These are phyloP conservation scores for Calyptommatus sinebrachiatus DNA, from an alignment of 2,113 vertebrate species.

Conservation along the genomic window DNA sequence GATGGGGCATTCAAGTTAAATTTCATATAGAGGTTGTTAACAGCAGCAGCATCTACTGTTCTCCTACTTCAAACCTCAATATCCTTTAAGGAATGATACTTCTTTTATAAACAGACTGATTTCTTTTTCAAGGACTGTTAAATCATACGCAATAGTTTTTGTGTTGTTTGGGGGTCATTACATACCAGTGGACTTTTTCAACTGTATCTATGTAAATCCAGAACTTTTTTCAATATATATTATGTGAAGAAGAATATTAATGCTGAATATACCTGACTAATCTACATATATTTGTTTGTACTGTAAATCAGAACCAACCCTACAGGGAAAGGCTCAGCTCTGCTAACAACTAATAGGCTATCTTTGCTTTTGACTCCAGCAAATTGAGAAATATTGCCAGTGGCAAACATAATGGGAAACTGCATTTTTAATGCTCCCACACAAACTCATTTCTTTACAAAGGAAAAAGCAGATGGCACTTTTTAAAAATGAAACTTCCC, in stretches of 20 bases:
- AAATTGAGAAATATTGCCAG: constrained; percentile 74
- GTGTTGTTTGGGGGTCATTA: constrained; percentile 74
- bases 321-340: constrained; percentile 62
- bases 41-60: constrained; percentile 10
- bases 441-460: constrained; percentile 65
- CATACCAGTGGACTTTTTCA: constrained; percentile 74
- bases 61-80: constrained; percentile 3
- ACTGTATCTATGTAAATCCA: constrained; percentile 67
- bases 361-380: constrained; percentile 69
- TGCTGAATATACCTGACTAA: constrained; percentile 66
- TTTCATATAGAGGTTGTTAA: constrained; percentile 17
- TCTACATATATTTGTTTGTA: constrained; percentile 70
- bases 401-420: constrained; percentile 71
- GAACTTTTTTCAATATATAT: constrained; percentile 60
- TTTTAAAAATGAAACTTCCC: constrained; percentile 67
- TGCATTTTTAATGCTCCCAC: constrained; percentile 71
- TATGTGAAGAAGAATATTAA: constrained; percentile 70
- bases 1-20: background rate
- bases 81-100: constrained; percentile 6
- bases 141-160: background rate
- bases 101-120: background rate
- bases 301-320: constrained; percentile 60
- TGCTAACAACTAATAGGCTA: constrained; percentile 65
- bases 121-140: constrained; percentile 1
- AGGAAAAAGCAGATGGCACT: constrained; percentile 61